Conservation (phyloP, 1,140 invertebrate species). For the Plodia interpunctella region DNA sequence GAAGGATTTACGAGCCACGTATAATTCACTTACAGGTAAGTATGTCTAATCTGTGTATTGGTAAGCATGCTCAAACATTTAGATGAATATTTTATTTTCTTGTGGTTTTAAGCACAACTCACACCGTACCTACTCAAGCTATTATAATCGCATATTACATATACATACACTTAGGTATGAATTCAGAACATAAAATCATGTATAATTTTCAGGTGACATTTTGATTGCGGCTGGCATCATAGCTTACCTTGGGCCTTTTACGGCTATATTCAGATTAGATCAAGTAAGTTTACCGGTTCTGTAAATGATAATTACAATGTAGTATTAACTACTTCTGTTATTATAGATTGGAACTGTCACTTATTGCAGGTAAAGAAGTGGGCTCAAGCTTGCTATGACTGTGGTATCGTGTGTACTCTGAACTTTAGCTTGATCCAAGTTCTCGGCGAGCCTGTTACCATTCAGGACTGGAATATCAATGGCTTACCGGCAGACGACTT, state of each 20-base stretch:
- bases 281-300: conserved; percentile 66
- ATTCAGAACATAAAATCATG: too few species aligned
- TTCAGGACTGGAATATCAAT: conserved; percentile 93
- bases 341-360: background rate
- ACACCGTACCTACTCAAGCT: background rate
- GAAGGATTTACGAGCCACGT: conserved; percentile 83
- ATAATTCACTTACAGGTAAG: conserved; percentile 78
- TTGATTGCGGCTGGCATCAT: conserved; percentile 92
- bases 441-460: conserved; percentile 91
- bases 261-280: conserved; percentile 83
- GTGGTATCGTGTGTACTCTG: conserved; percentile 85
- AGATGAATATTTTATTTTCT: too few species aligned
- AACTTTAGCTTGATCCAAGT: conserved; percentile 85
- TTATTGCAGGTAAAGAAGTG: conserved; percentile 81
- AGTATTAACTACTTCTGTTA: too few species aligned
- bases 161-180: too few species aligned
- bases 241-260: conserved; percentile 95
- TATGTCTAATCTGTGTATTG: background rate
- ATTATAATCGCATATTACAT: background rate
- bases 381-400: conserved; percentile 81
- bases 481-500: conserved; percentile 93
- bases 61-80: background rate
- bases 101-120: too few species aligned
- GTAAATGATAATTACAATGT: background rate
- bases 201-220: conserved; percentile 83